Conservation (phyloP, 2,113 vertebrate species). For the Thalassoma bifasciatum region DNA sequence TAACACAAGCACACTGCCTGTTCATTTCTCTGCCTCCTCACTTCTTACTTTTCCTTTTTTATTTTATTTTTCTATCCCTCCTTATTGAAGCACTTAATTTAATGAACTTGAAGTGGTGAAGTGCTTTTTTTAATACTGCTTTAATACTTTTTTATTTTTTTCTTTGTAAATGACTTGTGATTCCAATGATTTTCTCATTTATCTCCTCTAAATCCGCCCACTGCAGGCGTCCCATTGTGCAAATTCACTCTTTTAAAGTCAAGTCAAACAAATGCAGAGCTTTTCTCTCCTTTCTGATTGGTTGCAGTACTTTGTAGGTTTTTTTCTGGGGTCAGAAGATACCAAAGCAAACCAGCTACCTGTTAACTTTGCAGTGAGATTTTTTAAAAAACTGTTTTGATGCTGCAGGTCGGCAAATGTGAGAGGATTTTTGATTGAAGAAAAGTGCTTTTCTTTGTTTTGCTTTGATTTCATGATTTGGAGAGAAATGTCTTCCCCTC, state of each 20-base stretch:
- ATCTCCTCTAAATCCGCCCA: not conserved
- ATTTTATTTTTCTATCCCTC: not conserved
- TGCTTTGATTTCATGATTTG: slow-evolving; percentile 27
- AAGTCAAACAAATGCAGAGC: not conserved
- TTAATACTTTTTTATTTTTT: not conserved
- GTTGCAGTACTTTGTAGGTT: slow-evolving; percentile 14
- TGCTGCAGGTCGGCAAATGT: slow-evolving; percentile 78
- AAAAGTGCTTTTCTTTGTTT: slow-evolving; percentile 26
- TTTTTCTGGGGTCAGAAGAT: slow-evolving; percentile 16
- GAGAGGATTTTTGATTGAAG: slow-evolving; percentile 19
- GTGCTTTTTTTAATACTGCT: slow-evolving; percentile 45
- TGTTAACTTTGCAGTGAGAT: slow-evolving; percentile 66
- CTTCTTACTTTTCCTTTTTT: slow-evolving; percentile 6
- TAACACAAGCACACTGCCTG: not conserved
- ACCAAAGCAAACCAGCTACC: slow-evolving; percentile 68
- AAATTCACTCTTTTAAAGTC: slow-evolving; percentile 9
- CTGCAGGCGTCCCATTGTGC: not conserved
- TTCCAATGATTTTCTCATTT: not conserved
- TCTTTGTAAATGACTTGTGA: slow-evolving; percentile 20
- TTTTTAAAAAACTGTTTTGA: slow-evolving; percentile 23
- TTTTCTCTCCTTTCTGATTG: slow-evolving; percentile 3
- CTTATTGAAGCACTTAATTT: slow-evolving; percentile 68
- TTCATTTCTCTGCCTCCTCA: slow-evolving; percentile 5
- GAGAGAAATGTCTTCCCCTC: slow-evolving; percentile 19
- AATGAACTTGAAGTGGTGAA: slow-evolving; percentile 38